Base-by-base conservation (phyloP, 2,888 invertebrate species). In the Synanthedon vespiformis region DNA sequence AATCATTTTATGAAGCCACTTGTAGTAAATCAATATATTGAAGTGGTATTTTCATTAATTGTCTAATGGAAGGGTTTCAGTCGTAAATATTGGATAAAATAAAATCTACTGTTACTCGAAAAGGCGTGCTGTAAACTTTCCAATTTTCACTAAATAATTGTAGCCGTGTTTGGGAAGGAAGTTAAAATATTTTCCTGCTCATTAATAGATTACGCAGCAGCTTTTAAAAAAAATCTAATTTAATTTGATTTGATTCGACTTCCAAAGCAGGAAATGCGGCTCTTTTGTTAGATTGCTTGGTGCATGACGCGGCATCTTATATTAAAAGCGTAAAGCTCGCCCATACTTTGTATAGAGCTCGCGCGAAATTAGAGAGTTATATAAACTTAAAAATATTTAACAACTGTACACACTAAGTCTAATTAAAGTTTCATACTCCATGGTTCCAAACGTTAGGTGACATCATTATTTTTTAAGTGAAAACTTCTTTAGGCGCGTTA, bases 161-260 rank as follows among this genome's bases (percentile, higher is more conserved):
- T 2, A 34, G 10, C 34, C 8, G 2, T 34, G 2, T 34, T 34
- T 34, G 6, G 34, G 10, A 34, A 34, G 1, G 34, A 34, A 34
- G 34, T 34, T 10, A 10, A 34, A 10, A 34, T 34, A 34, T 56
- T 55, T 56, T 59, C 56, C 54, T 62, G 55, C 61, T 62, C 58
- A 60, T 63, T 64, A 67, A 59, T 58, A 63, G 57, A 65, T 66
- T 67, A 67, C 64, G 51, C 64, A 59, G 66, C 64, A 62, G 56
- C 63, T 61, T 63, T 56, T 56, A 55, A 51, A 59, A 61, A 48
- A 63, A 62, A 62, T 60, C 60, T 61, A 65, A 63, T 58, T 61
- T 61, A 64, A 60, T 63, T 67, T 59, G 58, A 59, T 67, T 60
- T 61, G 56, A 16, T 60, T 54, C 61, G 63, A 66, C 62, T 64